These are phyloP conservation scores for Clamator glandarius DNA, from an alignment of 2,797 vertebrate genomes.

Conservation along the genomic window DNA sequence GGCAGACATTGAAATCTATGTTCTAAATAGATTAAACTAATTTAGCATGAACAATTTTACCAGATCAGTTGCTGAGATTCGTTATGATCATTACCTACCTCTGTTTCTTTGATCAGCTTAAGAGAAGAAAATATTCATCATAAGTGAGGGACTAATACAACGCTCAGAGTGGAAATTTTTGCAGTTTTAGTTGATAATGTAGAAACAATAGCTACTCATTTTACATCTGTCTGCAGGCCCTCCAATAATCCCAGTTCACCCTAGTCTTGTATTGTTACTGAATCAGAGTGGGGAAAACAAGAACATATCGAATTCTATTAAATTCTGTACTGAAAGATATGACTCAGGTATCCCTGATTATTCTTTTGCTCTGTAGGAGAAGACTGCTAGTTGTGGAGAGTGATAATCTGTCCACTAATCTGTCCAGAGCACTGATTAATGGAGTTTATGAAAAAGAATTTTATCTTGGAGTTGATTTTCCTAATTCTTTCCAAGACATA, in stretches of 20 bases:
- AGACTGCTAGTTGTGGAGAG: not conserved
- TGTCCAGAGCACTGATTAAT: not conserved
- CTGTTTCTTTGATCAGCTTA: not conserved
- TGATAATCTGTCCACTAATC: not conserved
- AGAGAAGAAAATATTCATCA: not conserved
- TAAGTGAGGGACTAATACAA: not conserved
- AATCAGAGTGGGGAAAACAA: not conserved
- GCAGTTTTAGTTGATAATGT: not conserved
- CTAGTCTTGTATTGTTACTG: not conserved
- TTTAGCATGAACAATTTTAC: not conserved
- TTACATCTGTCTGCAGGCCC: not conserved
- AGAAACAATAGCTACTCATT: not conserved
- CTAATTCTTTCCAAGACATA: not conserved
- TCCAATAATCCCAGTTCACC: not conserved
- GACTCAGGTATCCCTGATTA: not conserved
- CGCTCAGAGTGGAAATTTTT: not conserved
- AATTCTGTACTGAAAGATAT: not conserved
- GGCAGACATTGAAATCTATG: not conserved
- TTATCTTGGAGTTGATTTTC: not conserved
- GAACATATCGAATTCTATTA: not conserved
- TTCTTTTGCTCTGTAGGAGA: not conserved
- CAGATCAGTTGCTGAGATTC: not conserved
- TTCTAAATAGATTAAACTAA: not conserved
- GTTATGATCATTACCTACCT: not conserved
- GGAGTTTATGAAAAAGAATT: not conserved